A percentile compares a stretch with the other conserved stretches of the same genome.
Evolutionary conservation across 1,140 invertebrate genomes (phyloP).

Genomic region (Vollenhovia emeryi): DNA sequence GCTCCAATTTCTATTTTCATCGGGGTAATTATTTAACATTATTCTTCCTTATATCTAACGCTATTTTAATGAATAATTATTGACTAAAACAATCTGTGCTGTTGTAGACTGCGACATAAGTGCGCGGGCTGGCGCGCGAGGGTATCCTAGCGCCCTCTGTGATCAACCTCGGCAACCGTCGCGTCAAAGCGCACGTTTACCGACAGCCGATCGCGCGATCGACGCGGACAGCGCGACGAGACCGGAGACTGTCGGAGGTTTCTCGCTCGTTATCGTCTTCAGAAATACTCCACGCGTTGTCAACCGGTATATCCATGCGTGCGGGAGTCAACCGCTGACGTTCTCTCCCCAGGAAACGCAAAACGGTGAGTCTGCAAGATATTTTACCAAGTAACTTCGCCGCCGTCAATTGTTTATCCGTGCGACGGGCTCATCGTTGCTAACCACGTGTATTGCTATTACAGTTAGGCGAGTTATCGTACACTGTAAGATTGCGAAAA

Average conservation of each 20-base stretch:
- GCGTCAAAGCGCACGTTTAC: neutral
- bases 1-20: too few species aligned
- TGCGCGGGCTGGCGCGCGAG: too few species aligned
- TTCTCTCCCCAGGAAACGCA: neutral
- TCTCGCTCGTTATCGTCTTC: neutral
- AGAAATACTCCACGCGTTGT: slow-evolving; percentile 4
- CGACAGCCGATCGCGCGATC: neutral
- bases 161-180: neutral
- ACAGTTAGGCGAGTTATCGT: neutral
- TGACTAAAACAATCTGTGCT: too few species aligned
- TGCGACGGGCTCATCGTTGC: neutral
- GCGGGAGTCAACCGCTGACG: neutral
- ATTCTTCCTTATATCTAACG: too few species aligned
- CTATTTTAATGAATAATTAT: too few species aligned
- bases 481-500: neutral
- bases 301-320: neutral
- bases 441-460: neutral
- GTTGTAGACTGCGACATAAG: too few species aligned
- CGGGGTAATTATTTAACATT: too few species aligned
- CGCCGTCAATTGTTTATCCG: neutral
- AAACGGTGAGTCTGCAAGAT: neutral
- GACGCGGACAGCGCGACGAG: neutral
- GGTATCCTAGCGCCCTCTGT: neutral
- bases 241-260: neutral
- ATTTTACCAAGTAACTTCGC: neutral